Evolutionary conservation across 2,888 invertebrate species (phyloP).

Genomic region (Drosophila emarginata): DNA sequence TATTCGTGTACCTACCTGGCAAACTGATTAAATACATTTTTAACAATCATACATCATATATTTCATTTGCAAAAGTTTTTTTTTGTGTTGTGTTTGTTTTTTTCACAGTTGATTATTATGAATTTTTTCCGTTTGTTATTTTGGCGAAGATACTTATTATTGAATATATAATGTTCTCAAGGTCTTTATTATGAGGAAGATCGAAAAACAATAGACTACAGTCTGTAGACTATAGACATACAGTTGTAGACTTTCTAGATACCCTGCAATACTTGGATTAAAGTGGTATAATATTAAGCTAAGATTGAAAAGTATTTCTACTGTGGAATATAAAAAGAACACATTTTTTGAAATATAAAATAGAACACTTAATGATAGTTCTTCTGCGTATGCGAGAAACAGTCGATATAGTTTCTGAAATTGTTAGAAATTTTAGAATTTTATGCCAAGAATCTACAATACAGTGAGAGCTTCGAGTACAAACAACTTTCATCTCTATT

Average conservation of each 20-base stretch:
- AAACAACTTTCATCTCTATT: too few relatives aligned
- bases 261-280: background rate
- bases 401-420: too few relatives aligned
- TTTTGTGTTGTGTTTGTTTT: background rate
- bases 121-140: background rate
- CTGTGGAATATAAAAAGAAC: too few relatives aligned
- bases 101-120: background rate
- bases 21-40: background rate
- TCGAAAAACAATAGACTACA: background rate
- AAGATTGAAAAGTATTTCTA: too few relatives aligned
- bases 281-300: background rate
- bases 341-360: too few relatives aligned
- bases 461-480: too few relatives aligned
- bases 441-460: too few relatives aligned
- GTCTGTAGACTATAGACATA: background rate
- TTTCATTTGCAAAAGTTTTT: conserved; percentile 1
- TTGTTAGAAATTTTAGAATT: too few relatives aligned
- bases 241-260: background rate
- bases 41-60: background rate
- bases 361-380: too few relatives aligned
- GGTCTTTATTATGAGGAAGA: conserved; percentile 1
- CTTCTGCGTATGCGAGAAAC: too few relatives aligned
- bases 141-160: conserved; percentile 14
- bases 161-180: conserved; percentile 15
- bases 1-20: background rate